phyloP scores from a whole-genome alignment of 2,113 vertebrate genomes.

The Empidonax alnorum region DNA sequence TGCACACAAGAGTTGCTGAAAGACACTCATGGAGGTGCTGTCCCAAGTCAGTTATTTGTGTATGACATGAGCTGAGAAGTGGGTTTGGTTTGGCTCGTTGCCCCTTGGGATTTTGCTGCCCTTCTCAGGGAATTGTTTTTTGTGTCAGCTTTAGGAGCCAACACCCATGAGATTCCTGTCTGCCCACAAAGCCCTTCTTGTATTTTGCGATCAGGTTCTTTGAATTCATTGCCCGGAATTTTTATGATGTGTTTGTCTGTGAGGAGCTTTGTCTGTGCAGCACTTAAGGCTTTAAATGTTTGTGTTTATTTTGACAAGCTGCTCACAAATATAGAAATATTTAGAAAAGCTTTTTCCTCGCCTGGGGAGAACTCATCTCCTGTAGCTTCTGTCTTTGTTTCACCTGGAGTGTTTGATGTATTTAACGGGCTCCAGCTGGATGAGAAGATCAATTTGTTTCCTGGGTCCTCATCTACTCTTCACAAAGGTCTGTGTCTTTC shows the following conservation, averaged over 20 bases:
- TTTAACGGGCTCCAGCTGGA: background rate
- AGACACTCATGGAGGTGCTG: background rate
- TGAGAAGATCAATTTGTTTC: background rate
- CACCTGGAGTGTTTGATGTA: background rate
- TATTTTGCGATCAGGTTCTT: background rate
- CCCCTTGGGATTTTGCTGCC: background rate
- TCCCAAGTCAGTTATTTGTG: background rate
- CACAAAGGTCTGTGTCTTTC: background rate
- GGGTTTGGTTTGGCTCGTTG: background rate
- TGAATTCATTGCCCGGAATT: background rate
- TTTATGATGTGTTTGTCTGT: background rate
- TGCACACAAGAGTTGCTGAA: background rate
- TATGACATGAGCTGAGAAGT: background rate
- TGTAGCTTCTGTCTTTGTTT: background rate
- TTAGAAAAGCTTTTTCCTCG: background rate
- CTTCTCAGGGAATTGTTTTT: conserved; percentile 10
- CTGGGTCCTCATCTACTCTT: background rate
- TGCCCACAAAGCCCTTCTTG: background rate
- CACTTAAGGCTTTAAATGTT: background rate
- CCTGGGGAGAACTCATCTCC: background rate
- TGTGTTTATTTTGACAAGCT: background rate
- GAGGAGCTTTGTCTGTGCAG: background rate
- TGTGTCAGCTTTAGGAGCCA: background rate
- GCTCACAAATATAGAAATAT: background rate
- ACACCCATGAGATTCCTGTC: background rate